phyloP scores from a whole-genome alignment of 1,140 invertebrate genomes.

The Trinorchestia longiramus region DNA sequence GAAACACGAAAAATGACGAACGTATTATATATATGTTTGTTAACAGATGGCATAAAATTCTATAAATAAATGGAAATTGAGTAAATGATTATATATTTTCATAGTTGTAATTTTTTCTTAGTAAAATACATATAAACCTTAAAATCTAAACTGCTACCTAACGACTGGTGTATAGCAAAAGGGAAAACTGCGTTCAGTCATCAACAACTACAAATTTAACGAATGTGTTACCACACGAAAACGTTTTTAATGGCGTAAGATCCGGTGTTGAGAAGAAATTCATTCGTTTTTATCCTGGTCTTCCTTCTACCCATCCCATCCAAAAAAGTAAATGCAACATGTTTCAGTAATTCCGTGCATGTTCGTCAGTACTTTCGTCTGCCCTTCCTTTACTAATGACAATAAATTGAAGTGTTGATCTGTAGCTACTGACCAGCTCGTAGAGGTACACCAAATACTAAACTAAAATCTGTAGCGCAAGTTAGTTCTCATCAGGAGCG shows the following conservation, averaged over 20 bases:
- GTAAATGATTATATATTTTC: too few species aligned
- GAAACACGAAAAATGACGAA: too few species aligned
- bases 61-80: too few species aligned
- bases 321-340: neutral
- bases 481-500: neutral
- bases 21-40: too few species aligned
- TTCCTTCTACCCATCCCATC: neutral
- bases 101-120: too few species aligned
- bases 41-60: too few species aligned
- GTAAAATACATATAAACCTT: too few species aligned
- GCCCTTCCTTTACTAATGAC: neutral
- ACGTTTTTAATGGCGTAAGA: neutral
- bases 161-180: neutral
- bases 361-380: neutral
- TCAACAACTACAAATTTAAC: neutral
- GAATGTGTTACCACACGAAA: neutral
- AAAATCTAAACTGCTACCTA: neutral
- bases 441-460: neutral
- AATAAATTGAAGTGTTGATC: neutral
- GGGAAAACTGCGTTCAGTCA: neutral
- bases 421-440: neutral
- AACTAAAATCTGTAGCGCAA: neutral
- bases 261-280: neutral
- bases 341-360: slow-evolving; percentile 6
- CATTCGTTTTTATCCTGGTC: neutral